Base-by-base conservation (phyloP, 2,113 vertebrate species). In the Rhegmatorhina hoffmannsi region DNA sequence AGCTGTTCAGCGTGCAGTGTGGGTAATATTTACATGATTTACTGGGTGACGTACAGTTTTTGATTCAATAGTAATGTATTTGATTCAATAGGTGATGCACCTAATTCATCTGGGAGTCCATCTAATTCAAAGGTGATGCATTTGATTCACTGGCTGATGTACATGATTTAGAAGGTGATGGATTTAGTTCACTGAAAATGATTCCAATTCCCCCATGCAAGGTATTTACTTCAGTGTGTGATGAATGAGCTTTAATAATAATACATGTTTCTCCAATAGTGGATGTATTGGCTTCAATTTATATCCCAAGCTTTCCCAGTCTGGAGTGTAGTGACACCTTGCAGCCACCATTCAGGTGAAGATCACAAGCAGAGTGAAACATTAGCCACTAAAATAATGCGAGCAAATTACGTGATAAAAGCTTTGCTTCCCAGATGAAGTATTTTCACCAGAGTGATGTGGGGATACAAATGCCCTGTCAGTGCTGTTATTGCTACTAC, bases 151-250 rank as follows among this genome's bases (percentile, higher is more conserved):
- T 74, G 96, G 95, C 97, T 98, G 97, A 97, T 97, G 95, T 97
- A 97, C 96, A 97, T 97, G 97, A 97, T 98, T 98, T 98, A 98
- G 97, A 97, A 98, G 96, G 97, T 98, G 98, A 98, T 98, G 96
- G 98, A 98, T 98, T 96, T 98, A 93, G 95, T 95, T 96, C 95
- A 90, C 8, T 63, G 95, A 95, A 97, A 97, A 97, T 90, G 95
- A 96, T 96, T 97, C 95, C 94, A 97, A 95, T 97, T 96, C 97
- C 94, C 97, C 67, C 76, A 95, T n/a, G 89, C 94, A 78, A 72
- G 94, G 93, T 96, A 95, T 98, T 98, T 97, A 97, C 96, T 96
- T 97, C 95, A 86, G 92, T 58, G 31, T 91, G 84, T 98, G 97
- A 98, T 98, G 81, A 97, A 98, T 96, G 97, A 94, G 87, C 96